These are phyloP conservation scores for Meriones unguiculatus DNA, from an alignment of 2,113 vertebrate species.

Conservation along the genomic window DNA sequence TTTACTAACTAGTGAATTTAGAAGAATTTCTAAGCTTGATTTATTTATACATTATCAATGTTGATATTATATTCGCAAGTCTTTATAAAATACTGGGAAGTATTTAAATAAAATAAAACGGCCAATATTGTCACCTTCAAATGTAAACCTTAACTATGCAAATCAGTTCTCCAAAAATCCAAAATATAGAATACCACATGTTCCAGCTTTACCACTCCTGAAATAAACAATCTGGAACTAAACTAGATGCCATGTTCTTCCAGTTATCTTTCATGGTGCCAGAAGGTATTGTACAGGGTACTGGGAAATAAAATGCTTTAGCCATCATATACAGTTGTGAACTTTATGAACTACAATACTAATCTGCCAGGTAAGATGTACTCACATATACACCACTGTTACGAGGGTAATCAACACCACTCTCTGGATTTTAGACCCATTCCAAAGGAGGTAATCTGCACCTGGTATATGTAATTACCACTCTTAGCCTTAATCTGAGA, in stretches of 20 bases:
- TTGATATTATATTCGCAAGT: neutral
- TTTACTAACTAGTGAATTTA: neutral
- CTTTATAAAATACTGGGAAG: neutral
- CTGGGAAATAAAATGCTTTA: neutral
- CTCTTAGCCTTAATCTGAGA: neutral
- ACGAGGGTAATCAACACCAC: neutral
- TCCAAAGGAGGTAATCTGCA: neutral
- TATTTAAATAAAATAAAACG: neutral
- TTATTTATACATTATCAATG: neutral
- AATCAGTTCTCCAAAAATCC: neutral
- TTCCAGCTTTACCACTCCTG: neutral
- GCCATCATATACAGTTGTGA: neutral
- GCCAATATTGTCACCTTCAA: neutral
- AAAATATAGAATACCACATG: neutral
- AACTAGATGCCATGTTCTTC: neutral
- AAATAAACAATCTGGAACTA: neutral
- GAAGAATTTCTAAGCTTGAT: neutral
- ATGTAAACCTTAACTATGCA: neutral
- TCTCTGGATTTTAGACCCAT: neutral
- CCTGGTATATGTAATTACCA: neutral
- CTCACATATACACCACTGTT: neutral
- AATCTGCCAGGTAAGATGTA: neutral
- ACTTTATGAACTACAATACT: neutral
- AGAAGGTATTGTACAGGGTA: neutral
- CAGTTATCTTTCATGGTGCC: neutral